Conservation (phyloP, 2,888 invertebrate species). For the Pseudococcus longispinus region DNA sequence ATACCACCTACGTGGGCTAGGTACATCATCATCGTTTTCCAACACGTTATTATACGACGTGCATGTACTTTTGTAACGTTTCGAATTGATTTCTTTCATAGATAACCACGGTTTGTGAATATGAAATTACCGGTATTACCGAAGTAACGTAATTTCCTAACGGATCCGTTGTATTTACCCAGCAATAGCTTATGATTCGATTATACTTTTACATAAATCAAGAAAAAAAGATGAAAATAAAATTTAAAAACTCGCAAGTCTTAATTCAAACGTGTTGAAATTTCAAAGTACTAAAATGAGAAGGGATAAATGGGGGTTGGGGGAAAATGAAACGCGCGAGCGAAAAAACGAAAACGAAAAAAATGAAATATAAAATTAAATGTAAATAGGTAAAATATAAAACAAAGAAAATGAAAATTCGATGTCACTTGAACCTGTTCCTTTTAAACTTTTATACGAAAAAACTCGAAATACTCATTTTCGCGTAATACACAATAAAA, state of each 20-base stretch:
- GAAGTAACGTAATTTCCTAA: not conserved
- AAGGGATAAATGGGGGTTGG: not conserved
- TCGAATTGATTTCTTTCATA: not conserved
- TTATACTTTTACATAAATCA: not conserved
- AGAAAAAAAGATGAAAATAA: not conserved
- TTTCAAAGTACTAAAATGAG: not conserved
- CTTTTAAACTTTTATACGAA: not conserved
- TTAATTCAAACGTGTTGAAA: not conserved
- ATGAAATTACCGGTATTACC: not conserved
- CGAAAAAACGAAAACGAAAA: not conserved
- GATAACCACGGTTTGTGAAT: not conserved
- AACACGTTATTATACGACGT: not conserved
- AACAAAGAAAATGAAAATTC: not conserved
- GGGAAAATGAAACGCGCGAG: not conserved
- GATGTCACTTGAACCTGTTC: not conserved
- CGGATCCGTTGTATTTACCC: not conserved
- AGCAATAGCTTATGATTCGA: not conserved
- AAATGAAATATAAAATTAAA: not conserved
- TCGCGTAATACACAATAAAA: constrained; percentile 21
- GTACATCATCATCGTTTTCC: not conserved
- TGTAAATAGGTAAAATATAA: not conserved
- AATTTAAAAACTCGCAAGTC: not conserved
- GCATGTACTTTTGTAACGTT: not conserved
- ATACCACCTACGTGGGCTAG: not conserved
- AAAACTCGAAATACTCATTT: not conserved